These are phyloP conservation scores for Sylvilagus bachmani DNA, from an alignment of 2,113 vertebrate genomes.

Conservation along the genomic window DNA sequence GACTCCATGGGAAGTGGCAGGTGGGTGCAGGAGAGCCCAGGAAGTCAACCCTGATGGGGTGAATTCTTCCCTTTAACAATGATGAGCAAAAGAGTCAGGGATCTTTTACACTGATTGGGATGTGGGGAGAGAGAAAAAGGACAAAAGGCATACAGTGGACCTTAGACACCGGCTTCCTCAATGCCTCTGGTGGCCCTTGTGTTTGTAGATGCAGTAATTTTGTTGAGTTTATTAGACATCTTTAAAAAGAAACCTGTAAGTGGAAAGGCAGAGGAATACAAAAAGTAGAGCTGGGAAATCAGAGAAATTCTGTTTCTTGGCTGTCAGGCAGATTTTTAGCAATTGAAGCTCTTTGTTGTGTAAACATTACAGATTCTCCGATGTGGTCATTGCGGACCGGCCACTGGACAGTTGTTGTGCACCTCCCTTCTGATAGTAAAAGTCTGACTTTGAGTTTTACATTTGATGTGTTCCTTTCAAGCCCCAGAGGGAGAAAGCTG, in stretches of 20 bases:
- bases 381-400: too few species aligned
- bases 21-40: neutral
- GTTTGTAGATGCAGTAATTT: neutral
- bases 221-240: neutral
- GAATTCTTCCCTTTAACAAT: slow-evolving; percentile 16
- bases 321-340: slow-evolving; percentile 6
- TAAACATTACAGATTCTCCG: neutral
- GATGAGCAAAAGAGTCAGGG: neutral
- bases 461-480: neutral
- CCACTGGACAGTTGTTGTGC: too few species aligned
- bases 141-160: neutral
- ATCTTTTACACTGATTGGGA: neutral
- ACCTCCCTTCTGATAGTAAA: neutral
- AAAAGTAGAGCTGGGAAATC: neutral
- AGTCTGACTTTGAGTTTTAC: neutral
- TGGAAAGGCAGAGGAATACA: neutral
- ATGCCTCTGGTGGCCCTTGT: neutral
- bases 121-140: neutral
- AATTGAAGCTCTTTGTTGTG: neutral
- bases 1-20: neutral
- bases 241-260: neutral
- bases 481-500: neutral
- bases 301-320: neutral
- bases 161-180: neutral
- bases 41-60: neutral